Evolutionary conservation across 2,797 vertebrate species (phyloP), one percentile per base, ranked within the genome.

Genomic region (Pygocentrus nattereri): DNA sequence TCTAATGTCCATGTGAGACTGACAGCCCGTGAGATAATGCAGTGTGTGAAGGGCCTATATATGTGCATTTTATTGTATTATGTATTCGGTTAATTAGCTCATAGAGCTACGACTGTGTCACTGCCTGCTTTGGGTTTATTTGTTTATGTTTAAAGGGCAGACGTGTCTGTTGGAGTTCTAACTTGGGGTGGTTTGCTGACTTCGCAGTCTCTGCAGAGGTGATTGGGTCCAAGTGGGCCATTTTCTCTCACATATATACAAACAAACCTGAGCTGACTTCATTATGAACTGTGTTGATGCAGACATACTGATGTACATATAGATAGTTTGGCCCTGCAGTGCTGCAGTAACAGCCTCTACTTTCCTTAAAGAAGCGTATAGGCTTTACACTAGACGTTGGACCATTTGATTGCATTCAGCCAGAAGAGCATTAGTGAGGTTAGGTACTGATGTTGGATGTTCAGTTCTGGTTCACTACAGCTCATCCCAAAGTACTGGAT

Each of bases 91-190:
- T 54, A 5, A 54, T 15, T n/a, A 2, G 52, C 19, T 19, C 13
- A n/a, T 21, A 54, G 21, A 7, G n/a, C n/a, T 56, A 18, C 56
- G 7, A 23, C 52, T 49, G 70, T 61, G 82, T 34, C 11, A 76
- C 50, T 78, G 78, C 85, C 74, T 89, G 84, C 8, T 89, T 82
- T 87, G 78, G 79, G 3, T 59, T 2, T 59, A 19, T 56, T 25
- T 75, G 74, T 76, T 15, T 72, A 23, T 31, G 70, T 68, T 74
- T 64, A n/a, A 41, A 19, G 65, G 19, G 7, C 30, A 6, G 12
- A 12, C n/a, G 19, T 31, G 72, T 73, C 64, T 58, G 49, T 52
- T 77, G 0, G 16, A 18, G 21, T 71, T 61, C 67, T 74, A 61
- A 16, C 44, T 87, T 44, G 65, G 72, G 79, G 25, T 11, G 50